Percentiles rank a stretch among this genome's conserved stretches.
These are phyloP conservation scores for Pterobdella sp. DNA, from an alignment of 2,888 invertebrate genomes.

Conservation along the genomic window DNA sequence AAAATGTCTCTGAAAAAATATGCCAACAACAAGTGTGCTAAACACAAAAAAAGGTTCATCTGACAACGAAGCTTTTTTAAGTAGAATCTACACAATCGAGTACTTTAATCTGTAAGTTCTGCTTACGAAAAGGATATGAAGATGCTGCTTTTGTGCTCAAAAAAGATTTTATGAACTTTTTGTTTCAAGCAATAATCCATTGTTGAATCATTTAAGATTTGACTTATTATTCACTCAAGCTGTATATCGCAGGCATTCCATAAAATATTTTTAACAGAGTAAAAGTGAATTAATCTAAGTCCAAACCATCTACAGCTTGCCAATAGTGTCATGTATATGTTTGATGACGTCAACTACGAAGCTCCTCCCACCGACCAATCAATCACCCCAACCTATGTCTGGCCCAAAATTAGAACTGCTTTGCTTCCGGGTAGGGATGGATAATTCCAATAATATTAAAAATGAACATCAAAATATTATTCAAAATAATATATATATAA, in stretches of 20 bases:
- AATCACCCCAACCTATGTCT: conserved; percentile 49
- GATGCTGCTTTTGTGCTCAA: not conserved
- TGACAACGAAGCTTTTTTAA: no score
- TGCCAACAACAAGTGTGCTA: no score
- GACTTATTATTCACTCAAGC: no score
- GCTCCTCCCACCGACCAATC: not conserved
- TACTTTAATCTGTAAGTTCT: not conserved
- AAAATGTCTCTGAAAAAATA: no score
- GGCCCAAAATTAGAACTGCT: conserved; percentile 47
- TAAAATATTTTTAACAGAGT: no score
- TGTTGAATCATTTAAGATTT: not conserved
- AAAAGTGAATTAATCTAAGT: not conserved
- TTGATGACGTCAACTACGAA: conserved; percentile 49
- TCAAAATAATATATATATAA: no score
- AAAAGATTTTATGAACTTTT: not conserved
- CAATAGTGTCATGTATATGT: conserved; percentile 47
- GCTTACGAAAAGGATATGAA: not conserved
- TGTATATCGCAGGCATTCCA: no score
- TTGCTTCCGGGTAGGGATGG: conserved; percentile 48
- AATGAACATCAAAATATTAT: no score
- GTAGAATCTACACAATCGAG: not conserved
- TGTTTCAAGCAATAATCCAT: not conserved
- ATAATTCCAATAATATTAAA: no score
- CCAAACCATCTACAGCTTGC: conserved; percentile 41
- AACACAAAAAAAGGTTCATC: no score